Base-by-base conservation (phyloP, 2,113 vertebrate genomes). In the Chionomys nivalis region DNA sequence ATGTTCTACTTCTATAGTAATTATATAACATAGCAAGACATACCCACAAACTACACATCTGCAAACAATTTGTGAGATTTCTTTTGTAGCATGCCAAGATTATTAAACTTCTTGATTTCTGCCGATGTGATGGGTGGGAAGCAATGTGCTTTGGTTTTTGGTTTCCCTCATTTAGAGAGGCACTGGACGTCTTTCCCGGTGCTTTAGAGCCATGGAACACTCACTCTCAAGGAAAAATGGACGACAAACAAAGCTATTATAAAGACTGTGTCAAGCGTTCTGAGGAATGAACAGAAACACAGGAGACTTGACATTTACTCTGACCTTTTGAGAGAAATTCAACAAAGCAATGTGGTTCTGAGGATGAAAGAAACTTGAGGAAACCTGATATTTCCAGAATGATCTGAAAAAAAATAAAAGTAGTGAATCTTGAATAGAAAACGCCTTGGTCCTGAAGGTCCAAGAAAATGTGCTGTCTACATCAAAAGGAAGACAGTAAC, bases 251-350 rank as follows among this genome's bases (percentile, higher is more conserved):
- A 95, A 65, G 61, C 61, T 76, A 19, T 79, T 93, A 4, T 73
- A 58, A 89, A 89, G 77, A 82, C 33, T 39, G 14, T 61, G 65
- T 49, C 36, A 52, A 24, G 72, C 11, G 8, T 65, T 58, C 86
- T 9, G n/a, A 83, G 68, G 36, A n/a, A 76, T 72, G 61, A 91
- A 83, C 19, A 77, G 90, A 90, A 82, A 93, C 13, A 83, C 42
- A 82, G 82, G 94, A 58, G 87, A 79, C 36, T 21, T 91, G 83
- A 89, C 47, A 87, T 96, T 97, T 89, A 93, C 61, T 91, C 82
- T 97, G 89, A 97, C 39, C 87, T 98, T 95, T 96, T 70, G 90
- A 94, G 89, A 96, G 73, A 94, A 87, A 77, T 47, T 82, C 44
- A 87, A 91, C 78, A 96, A 93, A 94, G 87, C 55, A 70, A 47